Conservation (phyloP, 2,888 invertebrate genomes). For the Endomychus coccineus region DNA sequence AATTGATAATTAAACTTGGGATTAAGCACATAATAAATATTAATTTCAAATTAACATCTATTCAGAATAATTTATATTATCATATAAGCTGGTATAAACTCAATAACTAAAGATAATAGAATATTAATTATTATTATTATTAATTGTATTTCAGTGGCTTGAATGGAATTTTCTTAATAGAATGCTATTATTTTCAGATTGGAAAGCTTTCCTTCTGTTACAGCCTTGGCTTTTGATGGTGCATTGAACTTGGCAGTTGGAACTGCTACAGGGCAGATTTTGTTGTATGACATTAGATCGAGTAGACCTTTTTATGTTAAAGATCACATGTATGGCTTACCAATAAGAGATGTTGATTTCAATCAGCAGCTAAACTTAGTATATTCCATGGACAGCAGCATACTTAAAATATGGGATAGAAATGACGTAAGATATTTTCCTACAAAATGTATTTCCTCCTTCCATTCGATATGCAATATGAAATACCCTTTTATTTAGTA, state of each 20-base stretch:
- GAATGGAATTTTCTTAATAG: too few species aligned
- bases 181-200: conserved; percentile 51
- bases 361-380: conserved; percentile 73
- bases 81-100: too few species aligned
- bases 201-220: conserved; percentile 61
- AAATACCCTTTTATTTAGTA: too few species aligned
- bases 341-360: conserved; percentile 84
- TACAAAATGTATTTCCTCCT: too few species aligned
- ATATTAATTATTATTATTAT: too few species aligned
- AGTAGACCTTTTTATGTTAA: conserved; percentile 82
- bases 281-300: conserved; percentile 91
- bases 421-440: conserved; percentile 59
- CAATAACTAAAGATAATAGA: too few species aligned
- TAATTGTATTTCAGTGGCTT: too few species aligned
- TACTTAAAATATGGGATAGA: conserved; percentile 87
- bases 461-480: too few species aligned
- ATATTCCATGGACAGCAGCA: conserved; percentile 80
- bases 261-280: conserved; percentile 86
- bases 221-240: conserved; percentile 72
- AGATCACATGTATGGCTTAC: conserved; percentile 90
- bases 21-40: too few species aligned
- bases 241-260: conserved; percentile 80
- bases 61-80: too few species aligned
- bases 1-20: too few species aligned
- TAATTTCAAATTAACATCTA: too few species aligned